A percentile compares a stretch with the other conserved stretches of the same genome.
These are phyloP conservation scores for Neolamprologus caudopunctatus DNA, from an alignment of 2,113 vertebrate genomes.

Conservation along the genomic window DNA sequence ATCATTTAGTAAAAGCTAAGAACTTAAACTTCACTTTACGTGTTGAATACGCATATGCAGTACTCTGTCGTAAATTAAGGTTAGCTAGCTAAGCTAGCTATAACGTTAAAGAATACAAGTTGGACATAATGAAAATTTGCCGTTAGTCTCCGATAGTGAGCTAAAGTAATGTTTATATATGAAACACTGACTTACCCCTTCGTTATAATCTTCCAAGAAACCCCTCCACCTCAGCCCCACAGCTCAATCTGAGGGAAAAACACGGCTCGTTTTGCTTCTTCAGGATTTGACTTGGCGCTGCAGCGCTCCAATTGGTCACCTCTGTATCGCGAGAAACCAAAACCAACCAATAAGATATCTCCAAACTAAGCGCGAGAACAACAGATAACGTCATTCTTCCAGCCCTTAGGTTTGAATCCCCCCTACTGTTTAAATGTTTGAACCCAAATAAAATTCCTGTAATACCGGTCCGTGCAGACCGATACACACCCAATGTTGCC, in stretches of 20 bases:
- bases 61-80: background rate
- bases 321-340: conserved; percentile 6
- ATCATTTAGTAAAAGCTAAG: background rate
- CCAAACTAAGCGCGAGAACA: background rate
- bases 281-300: conserved; percentile 46
- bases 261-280: background rate
- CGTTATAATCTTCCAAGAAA: background rate
- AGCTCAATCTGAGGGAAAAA: background rate
- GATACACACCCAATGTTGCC: background rate
- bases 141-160: accelerated
- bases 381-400: background rate
- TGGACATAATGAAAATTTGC: background rate
- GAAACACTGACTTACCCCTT: background rate
- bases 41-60: background rate
- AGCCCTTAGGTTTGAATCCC: background rate
- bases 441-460: conserved; percentile 65
- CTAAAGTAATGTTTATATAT: background rate
- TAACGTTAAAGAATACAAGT: background rate
- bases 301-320: conserved; percentile 45
- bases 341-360: conserved; percentile 24
- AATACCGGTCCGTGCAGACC: background rate
- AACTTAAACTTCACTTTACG: background rate
- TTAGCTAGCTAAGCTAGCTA: background rate
- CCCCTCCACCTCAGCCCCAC: background rate
- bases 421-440: conserved; percentile 57